Base-by-base conservation (phyloP, 2,113 vertebrate species). In the Erinaceus europaeus region DNA sequence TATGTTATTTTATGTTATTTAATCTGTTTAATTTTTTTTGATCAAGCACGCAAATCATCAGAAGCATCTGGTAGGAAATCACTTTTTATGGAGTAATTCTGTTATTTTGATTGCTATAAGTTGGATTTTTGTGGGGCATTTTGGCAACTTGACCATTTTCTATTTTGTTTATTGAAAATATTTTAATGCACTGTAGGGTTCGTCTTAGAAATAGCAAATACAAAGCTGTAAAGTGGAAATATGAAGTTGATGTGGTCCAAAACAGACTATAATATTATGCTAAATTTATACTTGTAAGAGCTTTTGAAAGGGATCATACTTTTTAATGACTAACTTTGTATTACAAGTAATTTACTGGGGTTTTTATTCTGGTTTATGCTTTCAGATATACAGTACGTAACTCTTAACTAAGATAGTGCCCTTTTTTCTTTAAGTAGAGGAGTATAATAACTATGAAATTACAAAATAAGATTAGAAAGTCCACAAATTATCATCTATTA, bases 21-120 rank as follows among this genome's bases (percentile, higher is more conserved):
- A 91, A 91, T 93, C 86, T 94, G 42, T 86, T 92, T 85, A 89
- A 88, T 90, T 93, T 92, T 88, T 92, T 95, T 92, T 84, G 48
- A 91, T 84, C 83, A 94, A 95, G 92, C 94, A 83, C 34, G 65
- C 91, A 93, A 91, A 59, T 93, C 93, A 88, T 90, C 92, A 93
- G 92, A 91, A 88, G 92, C 86, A 88, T 94, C 93, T 95, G 94
- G 93, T 94, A 94, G 94, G 89, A 95, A 91, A 91, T 32, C 20
- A 76, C 62, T 91, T 93, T 95, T 94, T 93, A 93, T 29, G 88
- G 91, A 93, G 78, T 93, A 93, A 92, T 91, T 84, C 48, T 87
- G 57, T 88, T 85, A n/a, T 42, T 93, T 57, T 57, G 25, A 57
- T 57, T 93, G 50, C 90, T 90, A 20, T 92, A 91, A 87, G 12